phyloP scores from a whole-genome alignment of 2,113 vertebrate species.

The Zootoca vivipara region DNA sequence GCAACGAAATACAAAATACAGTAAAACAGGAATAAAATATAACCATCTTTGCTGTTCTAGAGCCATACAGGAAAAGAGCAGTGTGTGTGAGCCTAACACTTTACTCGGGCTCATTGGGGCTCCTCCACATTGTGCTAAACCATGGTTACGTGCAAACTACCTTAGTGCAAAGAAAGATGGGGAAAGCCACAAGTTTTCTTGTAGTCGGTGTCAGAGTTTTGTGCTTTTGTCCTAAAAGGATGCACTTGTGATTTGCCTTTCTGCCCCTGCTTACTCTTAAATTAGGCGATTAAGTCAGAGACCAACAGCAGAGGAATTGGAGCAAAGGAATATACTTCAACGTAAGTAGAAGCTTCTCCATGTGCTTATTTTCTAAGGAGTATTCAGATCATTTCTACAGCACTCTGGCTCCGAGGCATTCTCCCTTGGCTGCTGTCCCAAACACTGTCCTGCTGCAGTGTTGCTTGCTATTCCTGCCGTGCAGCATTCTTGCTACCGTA shows the following conservation, averaged over 20 bases:
- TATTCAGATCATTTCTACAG: no score
- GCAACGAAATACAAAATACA: no score
- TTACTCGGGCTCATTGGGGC: no score
- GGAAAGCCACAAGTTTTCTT: not conserved
- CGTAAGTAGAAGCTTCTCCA: slow-evolving; percentile 78
- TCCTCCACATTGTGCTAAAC: no score
- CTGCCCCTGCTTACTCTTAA: slow-evolving; percentile 12
- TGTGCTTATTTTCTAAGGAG: not conserved
- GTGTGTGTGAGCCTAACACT: no score
- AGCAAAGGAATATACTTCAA: slow-evolving; percentile 97
- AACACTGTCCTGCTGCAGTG: not conserved
- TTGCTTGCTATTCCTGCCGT: not conserved
- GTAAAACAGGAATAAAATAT: no score
- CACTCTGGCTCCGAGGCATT: not conserved
- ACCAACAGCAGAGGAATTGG: slow-evolving; percentile 93
- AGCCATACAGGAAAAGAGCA: no score
- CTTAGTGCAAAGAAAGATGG: not conserved
- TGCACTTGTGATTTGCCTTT: not conserved
- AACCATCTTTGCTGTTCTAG: not conserved
- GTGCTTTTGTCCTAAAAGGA: not conserved
- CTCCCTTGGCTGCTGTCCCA: not conserved
- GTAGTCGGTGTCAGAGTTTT: not conserved
- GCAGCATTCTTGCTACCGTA: not conserved
- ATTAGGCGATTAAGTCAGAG: slow-evolving; percentile 93
- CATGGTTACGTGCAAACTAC: no score